Evolutionary conservation across 2,113 vertebrate genomes (phyloP), one percentile per base, ranked within the genome.

Genomic region (Hiodon tergisus): DNA sequence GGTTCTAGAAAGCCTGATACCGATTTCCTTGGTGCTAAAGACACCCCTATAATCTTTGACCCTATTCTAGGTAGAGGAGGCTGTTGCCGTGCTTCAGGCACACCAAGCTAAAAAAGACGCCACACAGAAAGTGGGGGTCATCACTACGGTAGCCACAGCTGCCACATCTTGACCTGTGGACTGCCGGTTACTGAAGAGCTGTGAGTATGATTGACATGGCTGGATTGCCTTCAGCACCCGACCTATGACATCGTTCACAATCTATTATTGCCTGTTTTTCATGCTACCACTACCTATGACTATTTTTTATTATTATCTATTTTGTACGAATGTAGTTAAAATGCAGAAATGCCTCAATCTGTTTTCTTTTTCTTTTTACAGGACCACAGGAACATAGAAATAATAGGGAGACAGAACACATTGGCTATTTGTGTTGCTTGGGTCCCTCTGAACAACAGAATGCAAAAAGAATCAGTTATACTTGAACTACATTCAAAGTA

Each of bases 41-140:
- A 31, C 31, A 31, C 31, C 31, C 31, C 31, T 2, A 60, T 75
- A 17, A 51, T 13, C 46, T 53, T 52, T 68, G 47, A 59, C 17
- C 59, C 2, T n/a, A 13, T 16, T 68, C 0, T 60, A 98, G 97
- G 97, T 98, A 81, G 97, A 98, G 84, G 97, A 99, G 87, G 97
- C 97, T 0, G 97, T 99, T 5, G 97, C 97, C 0, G 95, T 99
- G 81, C 88, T 99, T 7, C 97, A 99, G 86, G 97, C 97, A 84
- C 97, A 99, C 84, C 97, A 98, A 80, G 97, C 97, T 74, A 99
- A 99, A 92, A 99, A 99, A 80, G 97, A 98, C 81, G 97, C 96
- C 81, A 96, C 96, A 71, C 97, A 98, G 82, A 99, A 98, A 88
- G 96, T 95, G 81, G 94, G 92, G 57, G 86, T 92, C 78, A 92